Evolutionary conservation across 2,888 invertebrate genomes (phyloP), one percentile per base, ranked within the genome.

Genomic region (Rotaria magnacalcarata): DNA sequence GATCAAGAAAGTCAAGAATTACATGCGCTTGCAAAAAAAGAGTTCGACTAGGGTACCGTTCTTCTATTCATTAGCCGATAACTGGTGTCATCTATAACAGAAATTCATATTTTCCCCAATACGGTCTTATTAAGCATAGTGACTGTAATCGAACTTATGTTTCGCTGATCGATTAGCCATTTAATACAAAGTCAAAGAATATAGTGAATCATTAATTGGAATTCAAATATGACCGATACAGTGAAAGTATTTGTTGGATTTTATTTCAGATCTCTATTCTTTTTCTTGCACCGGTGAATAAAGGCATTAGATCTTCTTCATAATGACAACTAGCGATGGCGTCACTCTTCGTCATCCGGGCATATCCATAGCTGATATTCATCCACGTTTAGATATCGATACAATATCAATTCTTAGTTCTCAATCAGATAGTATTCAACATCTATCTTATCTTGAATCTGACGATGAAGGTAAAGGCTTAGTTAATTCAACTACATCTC

Each of bases 361-460:
- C 16, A 67, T 67, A 27, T 67, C 67, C 34, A 67, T 67, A 14
- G 6, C 14, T 34, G 67, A 67, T 67, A 67, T 67, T 16, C 67
- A 67, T 67, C 34, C 67, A 34, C 67, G 67, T 67, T 67, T 67
- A 67, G 54, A 54, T 54, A 54, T 54, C 21, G 54, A 54, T 54
- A 54, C 54, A 54, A 54, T 54, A 54, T 54, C 47, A 24, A 80
- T 80, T 47, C 24, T 80, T 24, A 80, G 80, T 80, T 80, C 80
- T n/a, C 80, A 80, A 80, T 80, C 80, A 10, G 80, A 80, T 80
- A 80, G 80, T 80, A 80, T 80, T 24, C 80, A 80, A 47, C 80
- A 80, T 80, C n/a, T 80, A 80, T 80, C 80, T 14, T 80, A 80
- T 24, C 24, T n/a, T 43, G 80, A 80, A 47, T 80, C 80, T 0